Percentiles rank a stretch among this genome's conserved stretches.
Conservation (phyloP, 2,888 invertebrate species). For the Minunthozetes semirufus region DNA sequence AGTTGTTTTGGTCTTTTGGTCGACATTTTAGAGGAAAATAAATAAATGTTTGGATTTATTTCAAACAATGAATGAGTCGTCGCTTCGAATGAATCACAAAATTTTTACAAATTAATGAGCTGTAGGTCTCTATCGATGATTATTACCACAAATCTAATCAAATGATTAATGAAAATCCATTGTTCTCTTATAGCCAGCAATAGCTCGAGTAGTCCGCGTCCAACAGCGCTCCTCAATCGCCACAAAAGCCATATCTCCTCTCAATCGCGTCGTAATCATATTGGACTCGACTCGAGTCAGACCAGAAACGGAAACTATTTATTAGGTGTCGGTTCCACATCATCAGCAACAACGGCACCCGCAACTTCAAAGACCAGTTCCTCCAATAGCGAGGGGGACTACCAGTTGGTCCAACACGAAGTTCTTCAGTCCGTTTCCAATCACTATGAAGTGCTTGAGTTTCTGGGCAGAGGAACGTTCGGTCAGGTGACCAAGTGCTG, state of each 20-base stretch:
- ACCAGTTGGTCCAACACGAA: slow-evolving; percentile 97
- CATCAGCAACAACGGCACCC: slow-evolving; percentile 34
- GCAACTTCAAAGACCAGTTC: slow-evolving; percentile 55
- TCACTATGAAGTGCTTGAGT: slow-evolving; percentile 94
- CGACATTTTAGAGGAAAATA: too few relatives aligned
- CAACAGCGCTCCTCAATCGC: not conserved
- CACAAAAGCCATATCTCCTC: not conserved
- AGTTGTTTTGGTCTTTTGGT: too few relatives aligned
- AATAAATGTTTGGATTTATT: too few relatives aligned
- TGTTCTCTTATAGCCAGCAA: too few relatives aligned
- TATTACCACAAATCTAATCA: too few relatives aligned
- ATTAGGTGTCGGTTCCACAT: not conserved
- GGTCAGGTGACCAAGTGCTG: slow-evolving; percentile 97
- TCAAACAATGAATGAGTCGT: too few relatives aligned
- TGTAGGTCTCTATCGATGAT: too few relatives aligned
- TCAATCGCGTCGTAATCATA: not conserved
- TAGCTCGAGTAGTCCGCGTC: not conserved
- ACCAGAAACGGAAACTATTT: not conserved
- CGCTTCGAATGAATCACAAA: too few relatives aligned
- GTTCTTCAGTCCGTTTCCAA: slow-evolving; percentile 84
- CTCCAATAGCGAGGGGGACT: slow-evolving; percentile 90
- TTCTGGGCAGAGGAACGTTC: slow-evolving; percentile 97
- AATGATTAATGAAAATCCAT: too few relatives aligned
- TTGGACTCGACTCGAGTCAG: not conserved
- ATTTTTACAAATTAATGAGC: too few relatives aligned